Base-by-base conservation (phyloP, 2,797 vertebrate species). In the Naso thynnoides region DNA sequence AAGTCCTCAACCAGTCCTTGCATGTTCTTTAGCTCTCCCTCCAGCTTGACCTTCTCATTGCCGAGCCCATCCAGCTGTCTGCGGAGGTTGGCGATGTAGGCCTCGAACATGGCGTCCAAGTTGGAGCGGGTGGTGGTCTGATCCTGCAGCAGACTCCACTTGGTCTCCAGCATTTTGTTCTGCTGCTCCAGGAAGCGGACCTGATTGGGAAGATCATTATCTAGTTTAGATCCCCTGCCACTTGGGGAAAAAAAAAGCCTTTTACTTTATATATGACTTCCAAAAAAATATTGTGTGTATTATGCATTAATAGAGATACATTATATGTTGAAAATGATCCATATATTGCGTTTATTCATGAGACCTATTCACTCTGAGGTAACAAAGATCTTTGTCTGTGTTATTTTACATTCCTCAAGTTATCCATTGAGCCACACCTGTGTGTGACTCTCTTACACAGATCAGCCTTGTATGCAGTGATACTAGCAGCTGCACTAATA, bases 121-220 rank as follows among this genome's bases (percentile, higher is more conserved):
- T 93, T 95, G 69, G 89, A 94, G 83, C 87, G 94, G 58, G 91
- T 88, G 9, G 92, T 91, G 71, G 93, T 95, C 69, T 95, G 95
- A 0, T 94, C 95, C 81, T 98, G 96, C 82, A 95, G 78, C 18
- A 95, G 81, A 70, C 0, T 86, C 94, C 94, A 95, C 61, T 95
- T 95, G 86, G 95, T 95, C 83, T 95, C 95, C 50, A 95, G 90
- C 88, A 95, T 92, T 88, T 95, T 95, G 91, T 95, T 95, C 87
- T 95, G 94, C 72, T 95, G 94, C 81, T 95, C 95, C 86, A 95
- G 89, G 89, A 91, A 90, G 77, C 95, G 93, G 0, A 95, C 95
- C 95, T 91, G 10, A 56, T 75, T 24, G 27, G 13, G 3, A 36
- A 42, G 61, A 71, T 33, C 1, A 59, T 68, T 21, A 2, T 2